Evolutionary conservation across 2,113 vertebrate genomes (phyloP).

Genomic region (Rafetus swinhoei): DNA sequence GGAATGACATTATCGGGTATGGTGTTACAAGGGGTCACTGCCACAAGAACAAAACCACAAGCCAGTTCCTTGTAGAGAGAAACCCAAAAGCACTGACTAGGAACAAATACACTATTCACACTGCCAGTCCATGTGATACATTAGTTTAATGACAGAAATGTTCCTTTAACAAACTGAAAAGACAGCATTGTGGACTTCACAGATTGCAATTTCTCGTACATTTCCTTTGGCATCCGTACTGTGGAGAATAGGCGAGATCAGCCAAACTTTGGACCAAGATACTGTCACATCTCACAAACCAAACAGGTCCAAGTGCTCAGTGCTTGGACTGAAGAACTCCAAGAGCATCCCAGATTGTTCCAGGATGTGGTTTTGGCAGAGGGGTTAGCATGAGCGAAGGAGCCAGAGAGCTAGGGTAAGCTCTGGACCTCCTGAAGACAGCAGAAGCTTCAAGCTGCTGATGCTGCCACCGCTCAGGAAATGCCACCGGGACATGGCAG

Average conservation of each 20-base stretch:
- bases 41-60: background rate
- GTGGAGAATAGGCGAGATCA: background rate
- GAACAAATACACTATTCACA: conserved; percentile 30
- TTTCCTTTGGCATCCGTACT: background rate
- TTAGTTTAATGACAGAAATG: background rate
- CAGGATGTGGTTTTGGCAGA: background rate
- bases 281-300: background rate
- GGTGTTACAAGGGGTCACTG: background rate
- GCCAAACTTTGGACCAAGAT: background rate
- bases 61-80: background rate
- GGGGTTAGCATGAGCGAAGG: background rate
- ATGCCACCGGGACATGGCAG: background rate
- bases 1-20: rapidly evolving
- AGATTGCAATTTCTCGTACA: background rate
- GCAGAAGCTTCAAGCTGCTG: background rate
- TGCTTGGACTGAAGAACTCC: background rate
- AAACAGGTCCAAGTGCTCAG: background rate
- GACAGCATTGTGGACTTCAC: background rate
- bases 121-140: rapidly evolving
- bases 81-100: background rate
- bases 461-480: background rate
- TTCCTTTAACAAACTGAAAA: background rate
- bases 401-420: background rate
- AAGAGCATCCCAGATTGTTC: background rate
- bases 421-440: background rate